These are phyloP conservation scores for Eulithis testata DNA, from an alignment of 2,888 invertebrate genomes.

Conservation along the genomic window DNA sequence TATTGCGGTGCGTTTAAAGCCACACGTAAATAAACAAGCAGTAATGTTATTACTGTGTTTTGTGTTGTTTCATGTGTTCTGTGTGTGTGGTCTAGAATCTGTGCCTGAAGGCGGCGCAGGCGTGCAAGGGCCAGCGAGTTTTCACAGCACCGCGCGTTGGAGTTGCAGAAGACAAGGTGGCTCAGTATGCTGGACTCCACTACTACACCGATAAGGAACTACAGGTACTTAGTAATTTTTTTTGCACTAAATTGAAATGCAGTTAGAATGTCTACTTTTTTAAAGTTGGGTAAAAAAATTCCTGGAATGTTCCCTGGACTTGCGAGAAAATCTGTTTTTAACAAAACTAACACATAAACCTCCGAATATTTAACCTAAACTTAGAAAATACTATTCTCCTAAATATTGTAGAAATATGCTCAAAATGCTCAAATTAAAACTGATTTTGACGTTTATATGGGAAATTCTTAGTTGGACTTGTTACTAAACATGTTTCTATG, in stretches of 20 bases:
- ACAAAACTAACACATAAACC: no score
- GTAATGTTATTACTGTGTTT: constrained; percentile 56
- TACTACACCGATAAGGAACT: constrained; percentile 97
- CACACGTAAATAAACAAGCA: constrained; percentile 54
- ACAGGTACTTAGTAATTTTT: constrained; percentile 81
- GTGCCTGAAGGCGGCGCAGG: constrained; percentile 94
- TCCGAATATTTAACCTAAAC: no score
- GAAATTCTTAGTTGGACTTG: constrained; percentile 8
- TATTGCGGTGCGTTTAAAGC: constrained; percentile 51
- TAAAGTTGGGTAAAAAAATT: no score
- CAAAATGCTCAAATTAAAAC: no score
- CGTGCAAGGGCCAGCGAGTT: constrained; percentile 92
- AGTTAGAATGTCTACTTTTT: no score
- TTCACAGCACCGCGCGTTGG: constrained; percentile 94
- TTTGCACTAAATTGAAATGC: background rate
- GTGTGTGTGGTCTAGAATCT: constrained; percentile 91
- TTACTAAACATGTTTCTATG: constrained; percentile 29
- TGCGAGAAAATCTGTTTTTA: no score
- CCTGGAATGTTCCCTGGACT: no score
- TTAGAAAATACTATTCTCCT: no score
- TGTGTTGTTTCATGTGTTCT: constrained; percentile 58
- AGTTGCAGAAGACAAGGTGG: constrained; percentile 95
- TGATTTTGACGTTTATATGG: background rate
- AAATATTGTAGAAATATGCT: no score
- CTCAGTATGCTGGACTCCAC: constrained; percentile 95